phyloP scores from a whole-genome alignment of 2,797 vertebrate species.

The Silurus lanzhouensis region DNA sequence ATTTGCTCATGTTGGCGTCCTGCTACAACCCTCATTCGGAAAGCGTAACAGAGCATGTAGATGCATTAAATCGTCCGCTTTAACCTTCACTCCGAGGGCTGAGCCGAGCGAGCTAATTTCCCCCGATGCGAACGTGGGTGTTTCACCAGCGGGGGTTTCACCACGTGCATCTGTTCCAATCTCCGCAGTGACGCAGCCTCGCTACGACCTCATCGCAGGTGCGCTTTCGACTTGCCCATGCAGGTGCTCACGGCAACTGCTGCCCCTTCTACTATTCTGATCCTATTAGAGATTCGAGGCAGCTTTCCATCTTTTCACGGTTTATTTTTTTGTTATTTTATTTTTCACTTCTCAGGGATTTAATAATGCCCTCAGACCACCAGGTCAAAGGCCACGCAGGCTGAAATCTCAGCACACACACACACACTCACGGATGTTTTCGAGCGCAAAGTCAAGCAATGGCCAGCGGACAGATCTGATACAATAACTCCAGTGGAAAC shows the following conservation, averaged over 20 bases:
- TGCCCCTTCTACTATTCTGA: neutral
- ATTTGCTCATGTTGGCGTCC: slow-evolving; percentile 17
- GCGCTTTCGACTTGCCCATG: neutral
- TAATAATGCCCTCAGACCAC: slow-evolving; percentile 19
- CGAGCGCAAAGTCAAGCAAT: slow-evolving; percentile 16
- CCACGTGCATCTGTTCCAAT: slow-evolving; percentile 13
- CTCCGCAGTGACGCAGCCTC: slow-evolving; percentile 10
- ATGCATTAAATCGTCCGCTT: slow-evolving; percentile 30
- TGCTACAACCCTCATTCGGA: slow-evolving; percentile 1
- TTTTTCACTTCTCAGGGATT: slow-evolving; percentile 19
- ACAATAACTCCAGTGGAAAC: slow-evolving; percentile 38
- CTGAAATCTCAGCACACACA: slow-evolving; percentile 9
- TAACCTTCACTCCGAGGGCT: slow-evolving; percentile 28
- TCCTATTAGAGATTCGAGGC: slow-evolving; percentile 13
- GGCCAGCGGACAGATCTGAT: slow-evolving; percentile 29
- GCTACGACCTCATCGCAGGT: slow-evolving; percentile 25
- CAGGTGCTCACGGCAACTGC: slow-evolving; percentile 27
- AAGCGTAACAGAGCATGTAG: slow-evolving; percentile 31
- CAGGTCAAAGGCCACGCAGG: slow-evolving; percentile 20
- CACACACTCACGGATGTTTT: slow-evolving; percentile 5
- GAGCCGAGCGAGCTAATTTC: slow-evolving; percentile 21
- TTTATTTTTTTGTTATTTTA: neutral
- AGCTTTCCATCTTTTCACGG: slow-evolving; percentile 25
- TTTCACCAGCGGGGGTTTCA: slow-evolving; percentile 26
- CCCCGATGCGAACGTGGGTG: slow-evolving; percentile 5